These are phyloP conservation scores for Drosophila lowei DNA, from an alignment of 1,140 invertebrate species.

Conservation along the genomic window DNA sequence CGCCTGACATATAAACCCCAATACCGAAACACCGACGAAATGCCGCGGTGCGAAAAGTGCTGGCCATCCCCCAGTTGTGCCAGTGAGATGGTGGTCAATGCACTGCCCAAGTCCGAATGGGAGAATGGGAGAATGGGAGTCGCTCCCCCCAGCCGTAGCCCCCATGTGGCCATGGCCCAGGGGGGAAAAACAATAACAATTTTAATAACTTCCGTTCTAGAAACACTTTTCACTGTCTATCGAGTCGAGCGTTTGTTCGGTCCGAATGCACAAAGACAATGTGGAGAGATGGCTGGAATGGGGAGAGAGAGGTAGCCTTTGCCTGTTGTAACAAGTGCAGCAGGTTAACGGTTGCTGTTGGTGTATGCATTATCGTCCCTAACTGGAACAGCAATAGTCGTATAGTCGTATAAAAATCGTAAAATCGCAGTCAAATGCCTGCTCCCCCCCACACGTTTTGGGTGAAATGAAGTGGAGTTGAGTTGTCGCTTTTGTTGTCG, in stretches of 20 bases:
- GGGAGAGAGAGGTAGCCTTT: slow-evolving; percentile 3
- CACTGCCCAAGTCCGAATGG: slow-evolving; percentile 21
- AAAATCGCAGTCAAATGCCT: slow-evolving; percentile 2
- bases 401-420: slow-evolving; percentile 16
- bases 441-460: slow-evolving; percentile 15
- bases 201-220: slow-evolving; percentile 80
- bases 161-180: neutral
- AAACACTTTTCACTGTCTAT: slow-evolving; percentile 65
- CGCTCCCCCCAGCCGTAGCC: neutral
- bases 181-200: slow-evolving; percentile 59
- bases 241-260: slow-evolving; percentile 19
- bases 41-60: neutral
- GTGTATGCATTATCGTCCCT: slow-evolving; percentile 46
- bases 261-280: slow-evolving; percentile 68
- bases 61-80: slow-evolving; percentile 6
- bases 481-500: slow-evolving; percentile 67
- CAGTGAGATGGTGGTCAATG: slow-evolving; percentile 58
- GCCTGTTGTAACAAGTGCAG: slow-evolving; percentile 46
- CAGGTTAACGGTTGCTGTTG: slow-evolving; percentile 36
- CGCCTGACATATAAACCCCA: slow-evolving; percentile 74
- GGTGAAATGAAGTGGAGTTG: slow-evolving; percentile 46
- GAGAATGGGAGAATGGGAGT: neutral
- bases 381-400: slow-evolving; percentile 31
- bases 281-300: slow-evolving; percentile 6
- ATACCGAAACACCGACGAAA: slow-evolving; percentile 43